Evolutionary conservation across 2,113 vertebrate genomes (phyloP).

Genomic region (Mus pahari): DNA sequence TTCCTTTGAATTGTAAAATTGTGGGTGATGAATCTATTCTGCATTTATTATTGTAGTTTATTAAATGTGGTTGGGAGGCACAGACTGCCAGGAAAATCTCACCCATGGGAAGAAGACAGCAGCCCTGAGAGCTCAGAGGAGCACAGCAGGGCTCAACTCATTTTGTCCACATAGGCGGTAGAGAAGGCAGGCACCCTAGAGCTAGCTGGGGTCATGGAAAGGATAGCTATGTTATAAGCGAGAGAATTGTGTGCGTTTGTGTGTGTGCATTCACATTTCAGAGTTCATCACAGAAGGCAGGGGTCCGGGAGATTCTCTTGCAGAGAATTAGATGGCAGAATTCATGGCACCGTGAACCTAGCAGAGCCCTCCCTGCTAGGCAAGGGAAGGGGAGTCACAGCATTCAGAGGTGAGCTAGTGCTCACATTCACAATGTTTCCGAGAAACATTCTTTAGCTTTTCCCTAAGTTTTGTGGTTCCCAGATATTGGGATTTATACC

Average conservation of each 20-base stretch:
- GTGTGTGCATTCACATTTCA: no score
- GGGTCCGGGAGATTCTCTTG: no score
- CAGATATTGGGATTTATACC: background rate
- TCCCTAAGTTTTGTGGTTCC: background rate
- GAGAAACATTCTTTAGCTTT: background rate
- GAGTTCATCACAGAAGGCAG: no score
- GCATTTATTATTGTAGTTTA: background rate
- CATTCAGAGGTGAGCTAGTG: no score
- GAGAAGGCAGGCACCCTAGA: background rate
- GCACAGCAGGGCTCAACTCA: background rate
- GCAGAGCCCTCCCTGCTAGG: no score
- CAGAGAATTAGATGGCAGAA: no score
- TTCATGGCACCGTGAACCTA: no score
- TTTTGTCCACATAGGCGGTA: background rate
- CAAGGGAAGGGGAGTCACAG: no score
- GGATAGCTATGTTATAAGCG: background rate
- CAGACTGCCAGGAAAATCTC: background rate
- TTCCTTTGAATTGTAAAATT: constrained; percentile 1
- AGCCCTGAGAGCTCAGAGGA: background rate
- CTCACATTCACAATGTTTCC: no score
- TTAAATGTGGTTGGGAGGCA: background rate
- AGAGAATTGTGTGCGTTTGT: background rate
- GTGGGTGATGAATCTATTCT: constrained; percentile 8
- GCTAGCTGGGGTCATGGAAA: background rate
- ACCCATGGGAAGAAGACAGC: background rate